Percentiles rank a stretch among this genome's conserved stretches.
phyloP scores from a whole-genome alignment of 2,888 invertebrate species.

The Diarsia mendica region DNA sequence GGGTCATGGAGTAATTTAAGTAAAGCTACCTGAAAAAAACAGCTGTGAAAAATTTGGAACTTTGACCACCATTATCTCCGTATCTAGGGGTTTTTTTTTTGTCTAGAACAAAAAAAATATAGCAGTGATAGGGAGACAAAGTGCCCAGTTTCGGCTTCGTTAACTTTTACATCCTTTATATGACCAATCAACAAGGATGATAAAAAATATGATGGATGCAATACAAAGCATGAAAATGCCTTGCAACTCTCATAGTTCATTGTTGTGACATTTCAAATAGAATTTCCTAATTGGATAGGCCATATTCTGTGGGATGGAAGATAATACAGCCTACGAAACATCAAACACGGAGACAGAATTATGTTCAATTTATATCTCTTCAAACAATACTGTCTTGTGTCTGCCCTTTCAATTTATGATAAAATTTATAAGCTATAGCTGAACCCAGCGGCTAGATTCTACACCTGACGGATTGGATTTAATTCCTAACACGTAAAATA shows the following conservation, averaged over 20 bases:
- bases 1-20: too few species aligned
- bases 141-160: too few species aligned
- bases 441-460: slow-evolving; percentile 35
- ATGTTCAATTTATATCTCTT: slow-evolving; percentile 58
- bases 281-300: slow-evolving; percentile 52
- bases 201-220: not conserved
- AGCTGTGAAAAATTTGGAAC: too few species aligned
- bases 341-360: slow-evolving; percentile 52
- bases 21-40: too few species aligned
- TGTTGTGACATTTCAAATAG: slow-evolving; percentile 44
- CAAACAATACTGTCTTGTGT: slow-evolving; percentile 62
- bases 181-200: not conserved
- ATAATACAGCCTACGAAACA: slow-evolving; percentile 64
- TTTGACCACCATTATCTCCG: too few species aligned
- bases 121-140: too few species aligned
- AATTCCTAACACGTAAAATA: slow-evolving; percentile 3
- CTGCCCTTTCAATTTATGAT: slow-evolving; percentile 57
- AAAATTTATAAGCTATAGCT: slow-evolving; percentile 45
- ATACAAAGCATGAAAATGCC: not conserved
- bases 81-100: too few species aligned
- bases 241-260: slow-evolving; percentile 1
- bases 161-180: too few species aligned
- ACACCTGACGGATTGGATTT: not conserved
- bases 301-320: slow-evolving; percentile 46
- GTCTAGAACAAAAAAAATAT: too few species aligned